These are phyloP conservation scores for Eremobia ochroleuca DNA, from an alignment of 2,888 invertebrate genomes.

Conservation along the genomic window DNA sequence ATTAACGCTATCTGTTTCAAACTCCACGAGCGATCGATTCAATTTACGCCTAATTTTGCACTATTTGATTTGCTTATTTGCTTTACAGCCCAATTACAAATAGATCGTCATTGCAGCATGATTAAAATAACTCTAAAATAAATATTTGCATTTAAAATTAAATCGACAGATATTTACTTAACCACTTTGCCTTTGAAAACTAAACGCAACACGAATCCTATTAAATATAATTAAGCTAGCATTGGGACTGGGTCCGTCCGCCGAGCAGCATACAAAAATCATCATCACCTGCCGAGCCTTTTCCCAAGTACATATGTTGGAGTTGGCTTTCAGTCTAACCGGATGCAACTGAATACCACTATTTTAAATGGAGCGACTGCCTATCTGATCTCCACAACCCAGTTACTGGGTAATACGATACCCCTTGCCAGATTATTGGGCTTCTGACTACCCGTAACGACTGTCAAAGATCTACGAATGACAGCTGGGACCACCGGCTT, in stretches of 20 bases:
- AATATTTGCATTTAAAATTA: slow-evolving; percentile 33
- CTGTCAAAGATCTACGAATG: too few relatives aligned
- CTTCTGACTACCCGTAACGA: too few relatives aligned
- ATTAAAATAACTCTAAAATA: not conserved
- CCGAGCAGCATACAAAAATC: too few relatives aligned
- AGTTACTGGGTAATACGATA: too few relatives aligned
- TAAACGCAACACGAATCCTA: slow-evolving; percentile 32
- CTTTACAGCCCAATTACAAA: not conserved
- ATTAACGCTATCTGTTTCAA: slow-evolving; percentile 10
- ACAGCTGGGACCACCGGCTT: too few relatives aligned
- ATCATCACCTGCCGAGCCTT: too few relatives aligned
- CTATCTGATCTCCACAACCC: too few relatives aligned
- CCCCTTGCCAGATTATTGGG: too few relatives aligned
- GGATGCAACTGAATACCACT: too few relatives aligned
- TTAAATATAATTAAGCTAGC: slow-evolving; percentile 44
- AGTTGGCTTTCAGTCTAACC: too few relatives aligned
- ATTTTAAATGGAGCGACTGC: too few relatives aligned
- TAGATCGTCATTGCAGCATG: not conserved
- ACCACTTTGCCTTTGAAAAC: slow-evolving; percentile 25
- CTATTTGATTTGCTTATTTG: slow-evolving; percentile 3
- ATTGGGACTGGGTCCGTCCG: not conserved
- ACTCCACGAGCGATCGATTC: not conserved
- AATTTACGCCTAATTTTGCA: not conserved
- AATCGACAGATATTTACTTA: slow-evolving; percentile 3
- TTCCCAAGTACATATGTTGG: too few relatives aligned